These are phyloP conservation scores for Embidobia sp. DNA, from an alignment of 2,888 invertebrate species.

Conservation along the genomic window DNA sequence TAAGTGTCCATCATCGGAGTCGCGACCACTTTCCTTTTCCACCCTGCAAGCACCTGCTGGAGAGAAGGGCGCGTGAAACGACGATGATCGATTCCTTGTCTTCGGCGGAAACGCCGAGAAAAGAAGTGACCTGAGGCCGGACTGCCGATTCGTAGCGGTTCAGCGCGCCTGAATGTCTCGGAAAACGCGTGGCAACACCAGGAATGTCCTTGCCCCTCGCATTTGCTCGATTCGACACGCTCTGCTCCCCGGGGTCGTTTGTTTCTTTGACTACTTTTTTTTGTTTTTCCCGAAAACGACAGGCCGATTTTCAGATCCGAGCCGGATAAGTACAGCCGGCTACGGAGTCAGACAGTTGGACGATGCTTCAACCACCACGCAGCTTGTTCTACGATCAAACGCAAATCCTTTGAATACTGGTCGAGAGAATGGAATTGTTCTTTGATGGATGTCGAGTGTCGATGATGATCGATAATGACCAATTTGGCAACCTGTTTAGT, in stretches of 20 bases:
- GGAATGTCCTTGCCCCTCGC: slow-evolving; percentile 50
- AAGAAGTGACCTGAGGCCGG: slow-evolving; percentile 70
- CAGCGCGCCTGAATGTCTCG: slow-evolving; percentile 73
- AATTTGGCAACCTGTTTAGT: too few relatives aligned
- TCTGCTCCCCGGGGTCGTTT: slow-evolving; percentile 36
- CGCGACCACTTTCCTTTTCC: slow-evolving; percentile 11
- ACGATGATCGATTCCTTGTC: slow-evolving; percentile 54
- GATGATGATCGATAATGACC: too few relatives aligned
- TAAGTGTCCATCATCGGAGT: not conserved
- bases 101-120: slow-evolving; percentile 44
- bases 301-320: slow-evolving; percentile 25
- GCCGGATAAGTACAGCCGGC: slow-evolving; percentile 29
- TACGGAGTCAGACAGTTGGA: slow-evolving; percentile 7
- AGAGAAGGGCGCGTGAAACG: slow-evolving; percentile 38
- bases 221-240: slow-evolving; percentile 58
- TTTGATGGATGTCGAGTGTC: too few relatives aligned
- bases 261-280: slow-evolving; percentile 41
- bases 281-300: slow-evolving; percentile 36
- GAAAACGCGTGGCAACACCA: slow-evolving; percentile 66
- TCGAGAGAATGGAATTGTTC: too few relatives aligned
- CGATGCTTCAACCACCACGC: slow-evolving; percentile 3
- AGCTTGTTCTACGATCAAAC: slow-evolving; percentile 15
- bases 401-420: slow-evolving; percentile 44
- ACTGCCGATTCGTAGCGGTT: slow-evolving; percentile 75
- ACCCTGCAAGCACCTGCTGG: slow-evolving; percentile 43